A percentile compares a stretch with the other conserved stretches of the same genome.
Conservation (phyloP, 2,888 invertebrate species). For the Pachydiplax longipennis region DNA sequence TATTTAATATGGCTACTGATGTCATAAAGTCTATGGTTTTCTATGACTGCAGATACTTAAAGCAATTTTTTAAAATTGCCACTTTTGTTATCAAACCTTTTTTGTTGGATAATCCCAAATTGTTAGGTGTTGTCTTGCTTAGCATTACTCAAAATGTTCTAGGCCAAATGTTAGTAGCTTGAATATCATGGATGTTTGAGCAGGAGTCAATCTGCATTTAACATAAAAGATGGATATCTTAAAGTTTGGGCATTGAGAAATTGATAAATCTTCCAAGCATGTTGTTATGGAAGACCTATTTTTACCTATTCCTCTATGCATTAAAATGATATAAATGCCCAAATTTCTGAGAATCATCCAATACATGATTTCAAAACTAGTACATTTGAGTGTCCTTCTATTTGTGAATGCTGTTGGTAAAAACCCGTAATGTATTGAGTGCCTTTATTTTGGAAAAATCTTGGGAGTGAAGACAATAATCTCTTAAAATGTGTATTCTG, state of each 20-base stretch:
- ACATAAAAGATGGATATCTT: neutral
- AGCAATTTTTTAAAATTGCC: slow-evolving; percentile 14
- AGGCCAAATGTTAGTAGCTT: slow-evolving; percentile 22
- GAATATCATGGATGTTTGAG: slow-evolving; percentile 32
- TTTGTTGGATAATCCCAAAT: slow-evolving; percentile 14
- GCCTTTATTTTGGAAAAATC: slow-evolving; percentile 45
- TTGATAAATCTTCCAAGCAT: slow-evolving; percentile 9
- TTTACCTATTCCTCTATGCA: slow-evolving; percentile 13
- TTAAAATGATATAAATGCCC: slow-evolving; percentile 9
- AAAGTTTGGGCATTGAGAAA: slow-evolving; percentile 34
- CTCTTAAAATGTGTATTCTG: slow-evolving; percentile 37
- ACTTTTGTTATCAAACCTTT: slow-evolving; percentile 5
- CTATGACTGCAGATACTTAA: slow-evolving; percentile 26
- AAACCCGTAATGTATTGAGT: slow-evolving; percentile 40
- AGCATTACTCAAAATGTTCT: slow-evolving; percentile 34
- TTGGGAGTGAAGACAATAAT: slow-evolving; percentile 43
- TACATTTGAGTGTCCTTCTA: slow-evolving; percentile 34
- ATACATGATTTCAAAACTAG: slow-evolving; percentile 37
- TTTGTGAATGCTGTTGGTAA: slow-evolving; percentile 33
- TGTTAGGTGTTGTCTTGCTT: slow-evolving; percentile 39
- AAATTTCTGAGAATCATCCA: slow-evolving; percentile 38
- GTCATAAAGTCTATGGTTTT: slow-evolving; percentile 29
- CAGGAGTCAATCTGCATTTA: slow-evolving; percentile 22
- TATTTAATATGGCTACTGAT: slow-evolving; percentile 31
- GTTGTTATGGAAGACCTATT: slow-evolving; percentile 24